These are phyloP conservation scores for Andrena chrysosceles DNA, from an alignment of 2,888 invertebrate genomes.

Conservation along the genomic window DNA sequence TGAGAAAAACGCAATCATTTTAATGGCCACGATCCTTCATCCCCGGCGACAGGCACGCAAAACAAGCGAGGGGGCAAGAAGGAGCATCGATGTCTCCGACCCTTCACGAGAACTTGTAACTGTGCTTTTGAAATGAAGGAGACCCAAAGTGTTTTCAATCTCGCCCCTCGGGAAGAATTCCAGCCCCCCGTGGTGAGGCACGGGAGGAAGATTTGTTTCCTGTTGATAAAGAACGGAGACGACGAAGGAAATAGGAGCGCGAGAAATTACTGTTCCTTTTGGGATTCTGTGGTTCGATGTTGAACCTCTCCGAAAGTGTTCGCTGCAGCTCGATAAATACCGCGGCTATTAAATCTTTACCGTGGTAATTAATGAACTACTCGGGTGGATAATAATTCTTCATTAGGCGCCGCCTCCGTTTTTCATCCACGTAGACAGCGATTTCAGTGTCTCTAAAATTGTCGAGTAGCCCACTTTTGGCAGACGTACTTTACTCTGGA, in stretches of 20 bases:
- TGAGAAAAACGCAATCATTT: constrained; percentile 27
- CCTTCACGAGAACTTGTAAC: constrained; percentile 36
- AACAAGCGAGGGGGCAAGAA: neutral
- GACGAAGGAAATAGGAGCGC: neutral
- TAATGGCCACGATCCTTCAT: constrained; percentile 25
- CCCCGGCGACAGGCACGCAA: constrained; percentile 8
- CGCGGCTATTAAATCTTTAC: constrained; percentile 21
- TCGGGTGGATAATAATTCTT: constrained; percentile 26
- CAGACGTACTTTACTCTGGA: neutral
- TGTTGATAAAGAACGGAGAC: neutral
- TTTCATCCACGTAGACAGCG: neutral
- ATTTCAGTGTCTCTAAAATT: constrained; percentile 3
- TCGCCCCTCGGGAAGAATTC: neutral
- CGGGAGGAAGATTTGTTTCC: neutral
- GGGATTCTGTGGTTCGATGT: too few relatives aligned
- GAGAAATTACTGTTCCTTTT: neutral
- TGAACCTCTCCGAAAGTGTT: constrained; percentile 4
- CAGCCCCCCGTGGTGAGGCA: neutral
- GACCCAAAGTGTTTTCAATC: neutral
- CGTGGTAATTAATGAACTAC: constrained; percentile 16
- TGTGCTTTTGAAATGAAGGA: constrained; percentile 20
- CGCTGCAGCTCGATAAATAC: constrained; percentile 7
- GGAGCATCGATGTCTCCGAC: constrained; percentile 16
- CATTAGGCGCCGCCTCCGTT: constrained; percentile 6
- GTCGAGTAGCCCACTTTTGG: neutral